These are phyloP conservation scores for Pachycephala philippinensis DNA, from an alignment of 2,113 vertebrate genomes.

Conservation along the genomic window DNA sequence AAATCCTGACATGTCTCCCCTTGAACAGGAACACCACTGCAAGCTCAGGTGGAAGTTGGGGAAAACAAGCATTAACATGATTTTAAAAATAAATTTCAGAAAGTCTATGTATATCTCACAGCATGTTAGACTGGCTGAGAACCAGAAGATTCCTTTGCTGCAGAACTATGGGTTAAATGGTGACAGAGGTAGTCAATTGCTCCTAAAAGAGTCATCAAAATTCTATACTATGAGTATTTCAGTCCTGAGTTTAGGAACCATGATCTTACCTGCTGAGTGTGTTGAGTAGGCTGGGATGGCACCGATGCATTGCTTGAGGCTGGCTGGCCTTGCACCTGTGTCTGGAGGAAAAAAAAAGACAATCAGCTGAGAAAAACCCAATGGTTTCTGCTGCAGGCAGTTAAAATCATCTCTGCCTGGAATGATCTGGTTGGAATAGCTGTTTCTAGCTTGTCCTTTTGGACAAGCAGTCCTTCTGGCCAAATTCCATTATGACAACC, in stretches of 20 bases:
- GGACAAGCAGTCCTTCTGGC: background rate
- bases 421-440: background rate
- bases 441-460: background rate
- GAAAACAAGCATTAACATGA: background rate
- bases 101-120: background rate
- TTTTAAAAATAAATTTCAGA: background rate
- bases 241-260: background rate
- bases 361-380: constrained; percentile 25
- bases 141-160: background rate
- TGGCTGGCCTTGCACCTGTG: constrained; percentile 73
- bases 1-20: background rate
- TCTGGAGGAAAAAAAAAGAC: constrained; percentile 11
- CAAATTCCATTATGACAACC: background rate
- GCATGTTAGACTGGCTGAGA: background rate
- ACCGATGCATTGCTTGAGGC: constrained; percentile 58
- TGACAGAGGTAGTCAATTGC: background rate
- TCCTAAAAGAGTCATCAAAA: background rate
- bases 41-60: background rate
- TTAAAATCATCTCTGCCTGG: background rate
- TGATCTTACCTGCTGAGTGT: constrained; percentile 71
- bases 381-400: constrained; percentile 19
- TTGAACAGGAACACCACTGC: background rate
- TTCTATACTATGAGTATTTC: background rate
- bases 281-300: constrained; percentile 67
- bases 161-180: background rate